phyloP scores from a whole-genome alignment of 2,797 vertebrate genomes.

The Moxostoma hubbsi region DNA sequence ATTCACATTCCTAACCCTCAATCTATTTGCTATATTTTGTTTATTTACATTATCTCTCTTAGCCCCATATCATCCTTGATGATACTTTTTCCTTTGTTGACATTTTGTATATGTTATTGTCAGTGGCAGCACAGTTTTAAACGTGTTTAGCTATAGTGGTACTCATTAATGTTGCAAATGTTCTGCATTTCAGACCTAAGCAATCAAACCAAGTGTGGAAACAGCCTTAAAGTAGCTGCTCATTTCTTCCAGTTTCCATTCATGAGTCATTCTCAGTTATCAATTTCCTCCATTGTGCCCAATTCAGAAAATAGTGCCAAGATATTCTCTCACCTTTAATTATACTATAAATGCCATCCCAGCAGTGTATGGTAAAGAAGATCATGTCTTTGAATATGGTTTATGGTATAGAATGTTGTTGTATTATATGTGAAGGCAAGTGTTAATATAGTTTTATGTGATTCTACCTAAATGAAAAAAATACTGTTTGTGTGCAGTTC shows the following conservation, averaged over 20 bases:
- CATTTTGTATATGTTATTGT: too few relatives aligned
- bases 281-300: background rate
- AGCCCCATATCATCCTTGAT: too few relatives aligned
- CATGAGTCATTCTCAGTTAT: background rate
- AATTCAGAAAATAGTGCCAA: background rate
- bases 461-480: slow-evolving; percentile 15
- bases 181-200: too few relatives aligned
- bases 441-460: background rate
- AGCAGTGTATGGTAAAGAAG: background rate
- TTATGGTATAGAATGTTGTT: background rate
- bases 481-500: slow-evolving; percentile 77
- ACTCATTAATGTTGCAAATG: too few relatives aligned
- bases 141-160: too few relatives aligned
- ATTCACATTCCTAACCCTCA: background rate
- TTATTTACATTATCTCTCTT: slow-evolving; percentile 2
- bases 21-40: slow-evolving; percentile 11
- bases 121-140: too few relatives aligned
- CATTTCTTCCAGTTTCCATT: too few relatives aligned
- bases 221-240: too few relatives aligned
- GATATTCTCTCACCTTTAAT: background rate
- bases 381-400: background rate
- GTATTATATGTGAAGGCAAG: background rate
- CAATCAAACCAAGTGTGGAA: too few relatives aligned
- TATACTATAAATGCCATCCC: background rate
- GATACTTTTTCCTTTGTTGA: too few relatives aligned